phyloP scores from a whole-genome alignment of 2,888 invertebrate genomes.

The Acrobasis suavella region DNA sequence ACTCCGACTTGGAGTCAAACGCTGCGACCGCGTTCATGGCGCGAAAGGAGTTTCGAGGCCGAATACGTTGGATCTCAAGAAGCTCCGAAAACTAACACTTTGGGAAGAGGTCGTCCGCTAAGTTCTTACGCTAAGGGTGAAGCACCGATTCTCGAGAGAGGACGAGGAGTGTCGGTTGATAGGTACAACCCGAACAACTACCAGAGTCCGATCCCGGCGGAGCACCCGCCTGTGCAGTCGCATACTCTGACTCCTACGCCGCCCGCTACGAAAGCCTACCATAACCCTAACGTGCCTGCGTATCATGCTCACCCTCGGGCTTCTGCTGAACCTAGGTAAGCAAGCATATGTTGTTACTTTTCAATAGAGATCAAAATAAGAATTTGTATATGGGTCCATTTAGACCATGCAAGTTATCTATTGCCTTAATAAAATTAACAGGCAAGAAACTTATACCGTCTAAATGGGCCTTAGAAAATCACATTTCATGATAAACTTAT shows the following conservation, averaged over 20 bases:
- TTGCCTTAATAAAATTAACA: too few species aligned
- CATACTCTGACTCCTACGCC: constrained; percentile 72
- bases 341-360: constrained; percentile 28
- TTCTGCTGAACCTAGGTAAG: constrained; percentile 76
- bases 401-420: too few species aligned
- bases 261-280: constrained; percentile 61
- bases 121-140: constrained; percentile 61
- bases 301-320: constrained; percentile 72
- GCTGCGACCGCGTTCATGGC: constrained; percentile 68
- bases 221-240: constrained; percentile 73
- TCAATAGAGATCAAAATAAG: too few species aligned
- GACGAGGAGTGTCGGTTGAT: constrained; percentile 73
- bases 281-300: constrained; percentile 76
- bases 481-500: too few species aligned
- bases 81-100: constrained; percentile 68
- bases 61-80: constrained; percentile 69
- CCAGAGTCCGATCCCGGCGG: constrained; percentile 62
- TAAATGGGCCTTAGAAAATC: too few species aligned
- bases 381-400: too few species aligned
- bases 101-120: constrained; percentile 70
- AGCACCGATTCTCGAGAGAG: constrained; percentile 55
- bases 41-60: constrained; percentile 74
- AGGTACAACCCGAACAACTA: constrained; percentile 74
- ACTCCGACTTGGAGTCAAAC: constrained; percentile 78
- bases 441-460: too few species aligned